phyloP scores from a whole-genome alignment of 2,797 vertebrate genomes.

The Ctenopoma kingsleyae region DNA sequence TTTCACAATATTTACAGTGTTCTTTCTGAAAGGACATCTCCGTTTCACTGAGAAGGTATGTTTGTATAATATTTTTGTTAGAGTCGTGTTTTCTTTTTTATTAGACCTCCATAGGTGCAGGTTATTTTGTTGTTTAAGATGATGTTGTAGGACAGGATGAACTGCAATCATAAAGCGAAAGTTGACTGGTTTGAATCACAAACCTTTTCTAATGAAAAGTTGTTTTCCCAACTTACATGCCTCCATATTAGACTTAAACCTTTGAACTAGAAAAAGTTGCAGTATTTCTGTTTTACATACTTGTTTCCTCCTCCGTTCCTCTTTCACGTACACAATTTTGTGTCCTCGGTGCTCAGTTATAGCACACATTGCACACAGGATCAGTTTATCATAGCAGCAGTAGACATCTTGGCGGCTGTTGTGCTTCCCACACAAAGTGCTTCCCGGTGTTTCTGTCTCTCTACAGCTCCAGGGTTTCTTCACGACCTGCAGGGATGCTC shows the following conservation, averaged over 20 bases:
- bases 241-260: too few relatives aligned
- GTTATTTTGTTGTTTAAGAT: too few relatives aligned
- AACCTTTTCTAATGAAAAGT: too few relatives aligned
- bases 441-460: neutral
- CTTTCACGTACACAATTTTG: slow-evolving; percentile 12
- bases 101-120: too few relatives aligned
- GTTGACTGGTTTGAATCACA: neutral
- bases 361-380: slow-evolving; percentile 54
- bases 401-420: slow-evolving; percentile 33
- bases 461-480: neutral
- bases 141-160: neutral
- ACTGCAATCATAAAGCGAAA: neutral
- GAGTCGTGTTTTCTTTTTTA: too few relatives aligned
- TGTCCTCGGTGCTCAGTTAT: slow-evolving; percentile 53
- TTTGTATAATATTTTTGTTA: too few relatives aligned
- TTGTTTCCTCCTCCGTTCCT: slow-evolving; percentile 54
- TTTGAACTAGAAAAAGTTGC: neutral
- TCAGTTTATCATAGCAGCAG: slow-evolving; percentile 58
- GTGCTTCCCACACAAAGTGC: slow-evolving; percentile 40
- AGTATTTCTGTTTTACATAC: slow-evolving; percentile 17
- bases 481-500: rapidly evolving
- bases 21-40: too few relatives aligned
- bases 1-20: too few relatives aligned
- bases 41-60: too few relatives aligned
- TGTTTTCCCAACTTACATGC: too few relatives aligned